Conservation (phyloP, 2,888 invertebrate genomes). For the Portevinia maculata region DNA sequence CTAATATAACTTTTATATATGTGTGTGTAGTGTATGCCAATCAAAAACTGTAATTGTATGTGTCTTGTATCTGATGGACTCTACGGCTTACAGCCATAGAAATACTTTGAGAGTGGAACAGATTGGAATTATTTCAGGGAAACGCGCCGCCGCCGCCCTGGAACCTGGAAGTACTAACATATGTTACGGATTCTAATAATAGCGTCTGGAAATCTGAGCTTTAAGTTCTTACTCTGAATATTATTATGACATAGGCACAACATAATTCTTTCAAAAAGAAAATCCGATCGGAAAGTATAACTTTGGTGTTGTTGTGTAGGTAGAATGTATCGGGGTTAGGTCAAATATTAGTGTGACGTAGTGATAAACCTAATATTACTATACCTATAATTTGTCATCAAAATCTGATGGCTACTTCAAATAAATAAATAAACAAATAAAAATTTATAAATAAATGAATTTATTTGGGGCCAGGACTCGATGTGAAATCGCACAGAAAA, state of each 20-base stretch:
- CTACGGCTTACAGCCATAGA: conserved; percentile 34
- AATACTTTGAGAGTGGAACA: conserved; percentile 41
- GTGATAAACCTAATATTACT: background rate
- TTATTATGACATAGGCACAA: conserved; percentile 41
- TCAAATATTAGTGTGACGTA: conserved; percentile 17
- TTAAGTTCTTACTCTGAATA: conserved; percentile 59
- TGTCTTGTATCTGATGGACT: background rate
- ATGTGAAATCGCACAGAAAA: too few relatives aligned
- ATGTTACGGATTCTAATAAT: conserved; percentile 44
- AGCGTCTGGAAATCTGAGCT: conserved; percentile 50
- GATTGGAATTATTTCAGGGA: background rate
- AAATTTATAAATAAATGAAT: conserved; percentile 26
- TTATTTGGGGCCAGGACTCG: conserved; percentile 4
- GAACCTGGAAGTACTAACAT: too few relatives aligned
- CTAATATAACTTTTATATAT: conserved; percentile 7
- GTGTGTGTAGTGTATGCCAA: conserved; percentile 17
- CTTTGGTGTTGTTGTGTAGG: conserved; percentile 42
- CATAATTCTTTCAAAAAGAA: conserved; percentile 18
- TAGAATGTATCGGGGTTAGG: conserved; percentile 15
- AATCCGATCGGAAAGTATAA: conserved; percentile 53
- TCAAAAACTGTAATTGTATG: background rate
- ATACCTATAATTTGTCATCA: too few relatives aligned
- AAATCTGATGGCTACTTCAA: too few relatives aligned
- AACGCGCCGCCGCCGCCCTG: conserved; percentile 10
- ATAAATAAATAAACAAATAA: too few relatives aligned